Evolutionary conservation across 2,888 invertebrate genomes (phyloP).

Genomic region (Sarcophaga subvicina): DNA sequence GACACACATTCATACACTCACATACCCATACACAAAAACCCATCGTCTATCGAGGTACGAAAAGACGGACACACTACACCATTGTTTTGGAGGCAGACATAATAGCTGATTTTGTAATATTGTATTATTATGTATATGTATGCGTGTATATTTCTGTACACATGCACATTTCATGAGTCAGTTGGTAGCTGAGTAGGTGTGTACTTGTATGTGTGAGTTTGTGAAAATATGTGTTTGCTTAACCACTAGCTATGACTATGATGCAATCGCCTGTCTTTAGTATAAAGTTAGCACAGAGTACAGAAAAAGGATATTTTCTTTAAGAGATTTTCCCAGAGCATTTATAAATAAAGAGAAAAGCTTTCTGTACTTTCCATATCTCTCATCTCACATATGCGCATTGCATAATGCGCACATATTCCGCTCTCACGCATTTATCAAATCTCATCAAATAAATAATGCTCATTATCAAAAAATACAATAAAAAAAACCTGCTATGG

Average conservation of each 20-base stretch:
- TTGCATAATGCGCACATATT: conserved; percentile 25
- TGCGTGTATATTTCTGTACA: neutral
- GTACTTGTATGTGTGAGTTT: conserved; percentile 19
- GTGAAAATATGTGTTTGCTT: neutral
- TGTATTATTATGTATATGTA: neutral
- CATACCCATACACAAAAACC: neutral
- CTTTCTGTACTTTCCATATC: conserved; percentile 66
- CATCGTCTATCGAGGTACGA: neutral
- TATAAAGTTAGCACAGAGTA: conserved; percentile 72
- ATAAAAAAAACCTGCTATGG: neutral
- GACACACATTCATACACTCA: neutral
- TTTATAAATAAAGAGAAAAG: conserved; percentile 26
- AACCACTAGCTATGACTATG: conserved; percentile 57
- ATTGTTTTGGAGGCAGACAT: conserved; percentile 50
- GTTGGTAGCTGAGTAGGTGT: conserved; percentile 52
- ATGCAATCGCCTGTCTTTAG: conserved; percentile 72
- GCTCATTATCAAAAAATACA: neutral
- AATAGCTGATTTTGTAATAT: conserved; percentile 54
- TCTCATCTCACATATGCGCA: conserved; percentile 22
- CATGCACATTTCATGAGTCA: conserved; percentile 64
- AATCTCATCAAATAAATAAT: neutral
- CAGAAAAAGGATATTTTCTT: conserved; percentile 61
- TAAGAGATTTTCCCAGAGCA: conserved; percentile 63
- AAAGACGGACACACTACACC: neutral
- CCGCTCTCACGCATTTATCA: conserved; percentile 45